A percentile compares a stretch with the other conserved stretches of the same genome.
These are phyloP conservation scores for Pachypeltis micranthus DNA, from an alignment of 1,140 invertebrate genomes.

Conservation along the genomic window DNA sequence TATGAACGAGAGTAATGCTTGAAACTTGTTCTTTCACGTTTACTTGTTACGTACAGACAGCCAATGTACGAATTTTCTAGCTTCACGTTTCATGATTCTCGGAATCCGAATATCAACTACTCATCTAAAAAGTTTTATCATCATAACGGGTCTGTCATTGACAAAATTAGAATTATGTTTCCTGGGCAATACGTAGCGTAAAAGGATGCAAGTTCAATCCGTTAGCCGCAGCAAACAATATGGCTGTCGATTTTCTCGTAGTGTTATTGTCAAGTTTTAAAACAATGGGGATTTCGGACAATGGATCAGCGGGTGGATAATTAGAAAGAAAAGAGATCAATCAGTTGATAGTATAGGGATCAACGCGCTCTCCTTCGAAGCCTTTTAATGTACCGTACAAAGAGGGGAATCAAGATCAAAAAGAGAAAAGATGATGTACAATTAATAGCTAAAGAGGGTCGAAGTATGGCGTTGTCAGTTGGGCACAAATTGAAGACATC, in stretches of 20 bases:
- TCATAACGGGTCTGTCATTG: no score
- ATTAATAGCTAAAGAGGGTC: not conserved
- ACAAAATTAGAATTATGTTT: no score
- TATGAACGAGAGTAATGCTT: no score
- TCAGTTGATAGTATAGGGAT: not conserved
- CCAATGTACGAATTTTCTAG: no score
- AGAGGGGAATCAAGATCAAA: slow-evolving; percentile 2
- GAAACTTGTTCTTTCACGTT: no score
- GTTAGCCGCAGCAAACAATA: slow-evolving; percentile 1
- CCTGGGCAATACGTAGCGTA: not conserved
- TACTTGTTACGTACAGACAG: no score
- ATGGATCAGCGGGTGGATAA: slow-evolving; percentile 7
- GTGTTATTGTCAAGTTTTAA: slow-evolving; percentile 1
- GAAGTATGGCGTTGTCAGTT: not conserved
- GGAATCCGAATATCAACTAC: no score
- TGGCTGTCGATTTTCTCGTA: not conserved
- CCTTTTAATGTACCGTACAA: slow-evolving; percentile 7
- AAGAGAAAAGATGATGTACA: slow-evolving; percentile 8
- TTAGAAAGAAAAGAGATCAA: slow-evolving; percentile 6
- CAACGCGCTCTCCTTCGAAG: not conserved
- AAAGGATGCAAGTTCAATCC: not conserved
- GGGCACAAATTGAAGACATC: not conserved
- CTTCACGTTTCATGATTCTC: no score
- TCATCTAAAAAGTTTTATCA: no score
- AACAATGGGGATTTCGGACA: not conserved